Evolutionary conservation across 2,113 vertebrate species (phyloP).

Genomic region (Oncorhynchus tshawytscha): DNA sequence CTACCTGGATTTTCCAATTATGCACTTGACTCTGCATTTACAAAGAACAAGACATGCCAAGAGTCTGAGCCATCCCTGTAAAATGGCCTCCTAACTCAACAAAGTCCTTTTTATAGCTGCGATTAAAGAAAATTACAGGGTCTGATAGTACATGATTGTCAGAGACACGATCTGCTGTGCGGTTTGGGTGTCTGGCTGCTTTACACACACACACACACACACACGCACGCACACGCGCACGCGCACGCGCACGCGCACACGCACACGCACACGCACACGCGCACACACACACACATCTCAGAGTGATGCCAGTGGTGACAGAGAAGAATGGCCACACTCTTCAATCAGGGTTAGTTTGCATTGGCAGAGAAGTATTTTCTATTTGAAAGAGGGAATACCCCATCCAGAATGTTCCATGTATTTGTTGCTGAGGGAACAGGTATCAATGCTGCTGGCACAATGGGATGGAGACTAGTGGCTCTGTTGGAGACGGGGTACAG

Average conservation of each 20-base stretch:
- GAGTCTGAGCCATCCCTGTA: slow-evolving; percentile 10
- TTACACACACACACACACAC: slow-evolving; percentile 19
- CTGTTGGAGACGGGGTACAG: background rate
- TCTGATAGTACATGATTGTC: slow-evolving; percentile 57
- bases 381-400: slow-evolving; percentile 41
- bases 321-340: slow-evolving; percentile 49
- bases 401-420: background rate
- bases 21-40: background rate
- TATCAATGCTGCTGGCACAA: too few species aligned
- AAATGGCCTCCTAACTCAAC: slow-evolving; percentile 40
- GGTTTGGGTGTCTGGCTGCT: slow-evolving; percentile 41
- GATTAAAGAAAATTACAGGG: slow-evolving; percentile 62
- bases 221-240: background rate
- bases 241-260: background rate
- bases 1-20: slow-evolving; percentile 25
- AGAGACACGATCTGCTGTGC: slow-evolving; percentile 42
- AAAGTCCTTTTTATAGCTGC: slow-evolving; percentile 48
- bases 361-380: slow-evolving; percentile 50
- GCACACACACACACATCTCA: slow-evolving; percentile 8
- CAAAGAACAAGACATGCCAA: slow-evolving; percentile 32
- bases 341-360: slow-evolving; percentile 39
- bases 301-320: slow-evolving; percentile 54
- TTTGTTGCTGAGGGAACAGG: background rate
- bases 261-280: background rate
- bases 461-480: background rate